Percentiles rank a stretch among this genome's conserved stretches.
Conservation (phyloP, 2,888 invertebrate species). For the Micoletzkya japonica region DNA sequence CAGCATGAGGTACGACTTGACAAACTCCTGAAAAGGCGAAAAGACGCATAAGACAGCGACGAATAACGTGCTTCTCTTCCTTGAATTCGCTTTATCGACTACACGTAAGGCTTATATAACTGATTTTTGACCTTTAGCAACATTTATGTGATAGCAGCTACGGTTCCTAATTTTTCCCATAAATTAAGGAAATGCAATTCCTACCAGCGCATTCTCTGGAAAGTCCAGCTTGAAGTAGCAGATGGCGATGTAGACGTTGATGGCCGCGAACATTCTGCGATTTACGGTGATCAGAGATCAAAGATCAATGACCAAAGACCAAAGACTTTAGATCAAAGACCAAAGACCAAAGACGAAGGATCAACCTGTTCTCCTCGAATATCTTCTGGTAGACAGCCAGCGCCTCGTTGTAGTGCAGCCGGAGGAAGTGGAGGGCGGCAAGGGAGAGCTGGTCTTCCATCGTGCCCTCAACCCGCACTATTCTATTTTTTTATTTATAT, state of each 20-base stretch:
- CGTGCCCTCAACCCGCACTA: slow-evolving; percentile 65
- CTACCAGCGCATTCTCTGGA: slow-evolving; percentile 84
- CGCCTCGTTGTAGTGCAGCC: slow-evolving; percentile 96
- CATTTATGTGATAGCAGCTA: no score
- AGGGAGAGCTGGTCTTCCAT: slow-evolving; percentile 92
- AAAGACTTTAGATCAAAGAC: no score
- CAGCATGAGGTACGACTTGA: slow-evolving; percentile 84
- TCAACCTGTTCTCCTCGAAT: slow-evolving; percentile 79
- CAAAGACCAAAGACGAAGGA: no score
- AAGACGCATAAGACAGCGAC: no score
- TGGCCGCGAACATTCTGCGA: slow-evolving; percentile 85
- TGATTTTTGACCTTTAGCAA: no score
- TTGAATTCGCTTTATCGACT: no score
- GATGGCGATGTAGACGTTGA: slow-evolving; percentile 93
- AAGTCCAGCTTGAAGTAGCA: slow-evolving; percentile 98
- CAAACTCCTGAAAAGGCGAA: no score
- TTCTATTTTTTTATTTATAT: no score
- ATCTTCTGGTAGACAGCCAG: slow-evolving; percentile 96
- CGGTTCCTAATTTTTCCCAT: neutral
- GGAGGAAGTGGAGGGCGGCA: slow-evolving; percentile 91
- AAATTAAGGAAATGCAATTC: neutral
- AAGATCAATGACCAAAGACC: no score
- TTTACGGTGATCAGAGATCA: no score
- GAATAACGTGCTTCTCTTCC: no score
- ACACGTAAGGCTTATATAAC: no score